A percentile compares a stretch with the other conserved stretches of the same genome.
Conservation (phyloP, 2,888 invertebrate genomes). For the Hyalella azteca region DNA sequence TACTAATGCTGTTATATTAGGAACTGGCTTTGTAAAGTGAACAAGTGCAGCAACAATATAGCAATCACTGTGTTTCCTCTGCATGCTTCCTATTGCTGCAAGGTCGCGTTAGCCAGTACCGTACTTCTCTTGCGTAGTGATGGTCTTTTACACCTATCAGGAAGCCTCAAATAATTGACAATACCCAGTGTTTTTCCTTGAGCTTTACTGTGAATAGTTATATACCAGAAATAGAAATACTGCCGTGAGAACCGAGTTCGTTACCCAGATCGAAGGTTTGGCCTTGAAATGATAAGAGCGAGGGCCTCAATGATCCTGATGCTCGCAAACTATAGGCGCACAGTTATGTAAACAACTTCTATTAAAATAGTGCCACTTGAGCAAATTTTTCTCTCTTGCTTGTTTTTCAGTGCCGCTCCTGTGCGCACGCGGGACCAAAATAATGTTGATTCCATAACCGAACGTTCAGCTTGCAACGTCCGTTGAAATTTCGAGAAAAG, state of each 20-base stretch:
- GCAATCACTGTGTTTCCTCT: no score
- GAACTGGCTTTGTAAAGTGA: no score
- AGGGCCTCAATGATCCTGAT: constrained; percentile 7
- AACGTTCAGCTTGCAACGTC: constrained; percentile 15
- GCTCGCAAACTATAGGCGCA: neutral
- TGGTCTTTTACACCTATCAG: no score
- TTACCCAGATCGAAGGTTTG: constrained; percentile 11
- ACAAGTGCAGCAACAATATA: no score
- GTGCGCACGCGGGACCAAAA: constrained; percentile 9
- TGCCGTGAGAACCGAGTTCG: neutral
- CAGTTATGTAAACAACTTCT: constrained; percentile 18
- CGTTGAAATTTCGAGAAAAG: no score
- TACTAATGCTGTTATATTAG: no score
- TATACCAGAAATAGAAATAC: neutral
- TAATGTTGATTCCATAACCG: neutral
- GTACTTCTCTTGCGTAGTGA: no score
- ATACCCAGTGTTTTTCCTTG: no score
- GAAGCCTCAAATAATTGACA: no score
- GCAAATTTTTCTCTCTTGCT: neutral
- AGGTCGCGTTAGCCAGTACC: no score
- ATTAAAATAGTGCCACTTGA: constrained; percentile 23
- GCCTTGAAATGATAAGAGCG: constrained; percentile 22
- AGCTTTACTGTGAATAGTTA: no score
- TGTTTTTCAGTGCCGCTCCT: constrained; percentile 10
- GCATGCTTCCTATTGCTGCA: no score